A percentile compares a stretch with the other conserved stretches of the same genome.
phyloP scores from a whole-genome alignment of 2,888 invertebrate species.

The Halictus quadricinctus region DNA sequence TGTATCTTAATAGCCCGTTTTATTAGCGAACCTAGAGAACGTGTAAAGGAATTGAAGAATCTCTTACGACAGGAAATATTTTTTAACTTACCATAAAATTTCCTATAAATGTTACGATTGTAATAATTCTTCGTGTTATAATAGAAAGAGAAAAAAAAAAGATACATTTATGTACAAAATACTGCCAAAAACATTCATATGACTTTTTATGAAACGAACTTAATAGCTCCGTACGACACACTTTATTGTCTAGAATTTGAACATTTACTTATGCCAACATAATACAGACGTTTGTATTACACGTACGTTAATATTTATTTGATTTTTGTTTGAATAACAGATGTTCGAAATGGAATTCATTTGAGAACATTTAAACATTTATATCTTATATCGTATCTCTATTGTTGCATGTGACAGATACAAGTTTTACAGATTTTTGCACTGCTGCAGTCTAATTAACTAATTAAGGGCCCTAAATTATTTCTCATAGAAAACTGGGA shows the following conservation, averaged over 20 bases:
- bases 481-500: conserved; percentile 51
- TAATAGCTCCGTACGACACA: conserved; percentile 44
- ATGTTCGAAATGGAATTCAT: conserved; percentile 44
- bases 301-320: conserved; percentile 61
- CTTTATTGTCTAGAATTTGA: conserved; percentile 67
- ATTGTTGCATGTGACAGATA: conserved; percentile 53
- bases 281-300: conserved; percentile 43
- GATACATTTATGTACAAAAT: conserved; percentile 43
- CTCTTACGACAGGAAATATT: conserved; percentile 38
- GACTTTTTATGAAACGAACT: conserved; percentile 16
- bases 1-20: conserved; percentile 54
- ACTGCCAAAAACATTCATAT: conserved; percentile 59
- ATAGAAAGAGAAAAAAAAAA: conserved; percentile 21
- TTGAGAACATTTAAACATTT: conserved; percentile 12
- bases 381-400: conserved; percentile 40
- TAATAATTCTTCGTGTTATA: conserved; percentile 51
- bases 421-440: conserved; percentile 54
- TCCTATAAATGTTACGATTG: conserved; percentile 43
- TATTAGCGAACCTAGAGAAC: conserved; percentile 22
- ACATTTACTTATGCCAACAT: conserved; percentile 46
- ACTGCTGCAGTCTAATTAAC: conserved; percentile 50
- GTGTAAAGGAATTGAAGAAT: conserved; percentile 52
- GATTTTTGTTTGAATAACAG: conserved; percentile 39
- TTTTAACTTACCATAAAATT: conserved; percentile 47
- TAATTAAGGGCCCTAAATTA: conserved; percentile 59